Evolutionary conservation across 2,113 vertebrate species (phyloP).

Genomic region (Melospiza melodia): DNA sequence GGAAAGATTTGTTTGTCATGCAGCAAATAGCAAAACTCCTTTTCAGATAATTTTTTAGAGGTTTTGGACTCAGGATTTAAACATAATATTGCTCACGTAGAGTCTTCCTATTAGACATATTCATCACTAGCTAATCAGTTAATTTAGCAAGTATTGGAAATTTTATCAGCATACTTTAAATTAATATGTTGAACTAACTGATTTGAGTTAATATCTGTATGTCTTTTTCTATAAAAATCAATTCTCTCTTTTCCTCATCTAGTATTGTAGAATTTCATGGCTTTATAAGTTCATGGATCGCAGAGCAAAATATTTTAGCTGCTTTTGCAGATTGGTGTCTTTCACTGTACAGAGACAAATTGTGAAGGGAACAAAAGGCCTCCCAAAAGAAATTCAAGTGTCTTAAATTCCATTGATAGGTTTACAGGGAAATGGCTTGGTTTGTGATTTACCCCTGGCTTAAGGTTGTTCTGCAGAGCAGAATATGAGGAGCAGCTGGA

Average conservation of each 20-base stretch:
- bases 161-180: neutral
- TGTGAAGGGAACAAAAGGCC: neutral
- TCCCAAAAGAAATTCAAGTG: neutral
- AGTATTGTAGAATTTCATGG: neutral
- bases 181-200: neutral
- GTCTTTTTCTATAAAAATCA: neutral
- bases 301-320: neutral
- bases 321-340: neutral
- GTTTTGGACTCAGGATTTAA: neutral
- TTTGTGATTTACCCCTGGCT: neutral
- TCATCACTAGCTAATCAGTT: neutral
- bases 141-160: neutral
- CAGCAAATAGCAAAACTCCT: neutral
- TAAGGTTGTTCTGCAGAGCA: neutral
- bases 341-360: neutral
- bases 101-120: neutral
- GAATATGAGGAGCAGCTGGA: neutral
- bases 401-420: neutral
- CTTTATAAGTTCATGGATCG: neutral
- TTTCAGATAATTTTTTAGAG: neutral
- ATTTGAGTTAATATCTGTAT: neutral
- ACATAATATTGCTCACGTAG: neutral
- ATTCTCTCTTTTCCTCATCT: neutral
- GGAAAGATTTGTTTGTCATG: fast-evolving
- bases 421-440: neutral